These are phyloP conservation scores for Delichon dasypus DNA, from an alignment of 2,797 vertebrate species.

Conservation along the genomic window DNA sequence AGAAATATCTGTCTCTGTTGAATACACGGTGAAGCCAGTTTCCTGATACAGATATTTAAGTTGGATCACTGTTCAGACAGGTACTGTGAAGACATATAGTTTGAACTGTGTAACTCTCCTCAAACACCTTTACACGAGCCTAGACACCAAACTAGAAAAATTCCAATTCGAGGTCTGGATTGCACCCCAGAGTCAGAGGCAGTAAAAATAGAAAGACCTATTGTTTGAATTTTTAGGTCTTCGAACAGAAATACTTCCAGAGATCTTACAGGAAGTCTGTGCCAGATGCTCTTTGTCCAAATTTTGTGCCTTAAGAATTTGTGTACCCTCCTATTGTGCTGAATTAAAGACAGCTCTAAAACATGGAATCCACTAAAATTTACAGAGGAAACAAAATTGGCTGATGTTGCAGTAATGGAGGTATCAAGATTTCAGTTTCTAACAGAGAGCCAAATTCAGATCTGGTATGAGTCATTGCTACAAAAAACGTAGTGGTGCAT, in stretches of 20 bases:
- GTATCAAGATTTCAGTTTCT: conserved; percentile 16
- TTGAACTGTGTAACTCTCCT: not conserved
- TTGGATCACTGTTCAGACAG: not conserved
- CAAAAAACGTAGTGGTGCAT: not conserved
- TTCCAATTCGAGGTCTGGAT: not conserved
- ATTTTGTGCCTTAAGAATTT: not conserved
- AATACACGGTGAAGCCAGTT: not conserved
- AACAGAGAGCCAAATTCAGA: not conserved
- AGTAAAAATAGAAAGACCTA: not conserved
- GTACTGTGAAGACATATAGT: not conserved
- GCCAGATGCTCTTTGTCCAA: not conserved
- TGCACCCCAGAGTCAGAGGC: not conserved
- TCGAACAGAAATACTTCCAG: not conserved
- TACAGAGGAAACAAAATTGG: conserved; percentile 12
- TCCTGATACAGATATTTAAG: not conserved
- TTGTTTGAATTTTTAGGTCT: not conserved
- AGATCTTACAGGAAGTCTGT: not conserved
- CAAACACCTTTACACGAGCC: not conserved
- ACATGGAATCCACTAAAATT: not conserved
- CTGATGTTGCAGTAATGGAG: not conserved
- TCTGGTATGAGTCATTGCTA: conserved; percentile 27
- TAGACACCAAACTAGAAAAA: not conserved
- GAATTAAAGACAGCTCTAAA: not conserved
- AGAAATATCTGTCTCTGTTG: not conserved
- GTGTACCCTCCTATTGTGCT: not conserved